Base-by-base conservation (phyloP, 2,113 vertebrate genomes). In the Corvus cornix region DNA sequence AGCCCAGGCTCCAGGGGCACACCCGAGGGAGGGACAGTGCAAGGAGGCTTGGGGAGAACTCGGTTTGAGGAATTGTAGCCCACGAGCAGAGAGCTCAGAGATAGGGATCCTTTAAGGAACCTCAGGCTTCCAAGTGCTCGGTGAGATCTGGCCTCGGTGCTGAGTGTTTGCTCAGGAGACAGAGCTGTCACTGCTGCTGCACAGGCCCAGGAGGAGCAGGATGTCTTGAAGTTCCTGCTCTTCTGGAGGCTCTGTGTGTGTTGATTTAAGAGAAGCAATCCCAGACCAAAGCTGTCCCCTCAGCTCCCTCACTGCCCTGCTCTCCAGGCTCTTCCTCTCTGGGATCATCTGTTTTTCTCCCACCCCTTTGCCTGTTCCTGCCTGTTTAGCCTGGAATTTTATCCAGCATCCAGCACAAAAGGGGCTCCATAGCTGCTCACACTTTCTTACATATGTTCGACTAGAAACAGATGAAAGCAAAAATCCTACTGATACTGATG, bases 301-400 rank as follows among this genome's bases (percentile, higher is more conserved):
- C 23, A n/a, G 0, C 33, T 58, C 58, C 37, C 69, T 67, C 0
- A 0, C 48, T 72, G 60, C n/a, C 22, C 46, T 2, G 18, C 56
- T 82, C 80, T 48, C 82, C 66, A 18, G 60, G 39, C 60, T 87
- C 30, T 46, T 85, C 64, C 77, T 69, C 68, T 49, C 55, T 37
- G 27, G 6, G 16, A 55, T 22, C 2, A 3, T 9, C 23, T 30
- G 5, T n/a, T 84, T 64, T 75, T 14, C 63, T 73, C 49, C 49
- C 53, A 37, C 7, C 33, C 58, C 52, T 83, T 27, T 55, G 43
- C 39, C 85, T 68, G 43, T 16, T 39, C 56, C 48, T 48, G 4
- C 37, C 51, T 48, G 3, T 35, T 49, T 20, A 21, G 30, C 4
- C 59, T 39, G 73, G n/a, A 19, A 16, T 48, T 46, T 69, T 21